Evolutionary conservation across 2,113 vertebrate genomes (phyloP), one percentile per base, ranked within the genome.

Genomic region (Pseudorhombus dupliciocellatus): DNA sequence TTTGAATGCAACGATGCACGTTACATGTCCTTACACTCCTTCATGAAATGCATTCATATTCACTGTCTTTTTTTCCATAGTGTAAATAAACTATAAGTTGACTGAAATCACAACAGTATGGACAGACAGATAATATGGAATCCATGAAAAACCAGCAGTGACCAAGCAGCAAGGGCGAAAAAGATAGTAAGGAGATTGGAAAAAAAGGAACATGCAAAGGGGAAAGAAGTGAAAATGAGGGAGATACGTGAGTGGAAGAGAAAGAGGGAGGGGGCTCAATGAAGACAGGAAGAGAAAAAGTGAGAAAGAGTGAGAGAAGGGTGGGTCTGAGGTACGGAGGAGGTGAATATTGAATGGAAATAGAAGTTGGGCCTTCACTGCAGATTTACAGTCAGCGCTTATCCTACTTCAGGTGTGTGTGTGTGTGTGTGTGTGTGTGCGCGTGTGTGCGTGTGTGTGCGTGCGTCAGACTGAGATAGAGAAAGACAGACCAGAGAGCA

Each of bases 311-410:
- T 50, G 20, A 63, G 66, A 75, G 72, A 46, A 61, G 63, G 12
- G 60, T 60, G 61, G 25, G 48, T 42, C 40, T 70, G 60, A 74
- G 62, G 40, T 11, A 44, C 48, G 73, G 61, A 80, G 76, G 75
- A 84, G 78, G 67, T 18, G 46, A 80, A 86, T 86, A 84, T 84
- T 81, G 78, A 87, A 83, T 85, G 70, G 73, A 76, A 90, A 86
- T 84, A 59, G 78, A 84, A 85, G 73, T 85, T 87, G 68, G 84
- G 83, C 75, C 76, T 84, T 86, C 51, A 55, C n/a, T 87, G 73
- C 75, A 88, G 81, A 90, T 90, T 91, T 88, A 89, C 87, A 89
- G 68, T 83, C 72, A 64, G 42, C 62, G 67, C 71, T 87, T 88
- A 91, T 90, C 87, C 70, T 73, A 48, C 67, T 74, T 21, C 59